Evolutionary conservation across 2,888 invertebrate genomes (phyloP).

Genomic region (Bimastos eiseni): DNA sequence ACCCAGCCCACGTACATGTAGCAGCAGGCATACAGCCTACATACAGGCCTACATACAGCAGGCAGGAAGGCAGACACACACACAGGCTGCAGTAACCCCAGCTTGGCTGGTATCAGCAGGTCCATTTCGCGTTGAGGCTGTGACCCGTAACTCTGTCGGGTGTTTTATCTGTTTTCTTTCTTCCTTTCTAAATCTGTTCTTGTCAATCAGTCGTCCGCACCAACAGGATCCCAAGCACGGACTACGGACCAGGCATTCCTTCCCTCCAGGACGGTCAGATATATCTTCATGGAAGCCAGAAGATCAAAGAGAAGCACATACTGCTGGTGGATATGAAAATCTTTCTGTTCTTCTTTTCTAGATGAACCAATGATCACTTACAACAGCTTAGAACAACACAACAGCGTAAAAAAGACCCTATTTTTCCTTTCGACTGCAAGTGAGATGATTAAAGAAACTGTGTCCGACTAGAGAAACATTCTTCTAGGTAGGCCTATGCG

Average conservation of each 20-base stretch:
- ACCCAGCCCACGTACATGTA: too few species aligned
- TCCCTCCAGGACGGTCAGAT: background rate
- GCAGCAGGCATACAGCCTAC: background rate
- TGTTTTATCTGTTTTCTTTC: slow-evolving; percentile 13
- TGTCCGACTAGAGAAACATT: background rate
- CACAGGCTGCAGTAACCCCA: background rate
- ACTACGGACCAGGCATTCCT: background rate
- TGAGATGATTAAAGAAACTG: background rate
- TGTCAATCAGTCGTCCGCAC: background rate
- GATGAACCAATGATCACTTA: background rate
- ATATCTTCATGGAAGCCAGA: slow-evolving; percentile 6
- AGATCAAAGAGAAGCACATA: background rate
- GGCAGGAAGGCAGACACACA: too few species aligned
- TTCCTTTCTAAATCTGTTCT: slow-evolving; percentile 3
- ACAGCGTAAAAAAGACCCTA: background rate
- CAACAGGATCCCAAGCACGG: background rate
- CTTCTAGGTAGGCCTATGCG: background rate
- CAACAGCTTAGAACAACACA: background rate
- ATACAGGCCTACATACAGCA: background rate
- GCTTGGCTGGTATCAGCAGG: slow-evolving; percentile 9
- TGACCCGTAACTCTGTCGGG: background rate
- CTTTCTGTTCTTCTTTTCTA: background rate
- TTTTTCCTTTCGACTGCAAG: background rate
- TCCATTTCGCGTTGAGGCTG: background rate
- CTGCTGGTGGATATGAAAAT: background rate